These are phyloP conservation scores for Ptilorrhoa leucosticta DNA, from an alignment of 2,113 vertebrate species.

Conservation along the genomic window DNA sequence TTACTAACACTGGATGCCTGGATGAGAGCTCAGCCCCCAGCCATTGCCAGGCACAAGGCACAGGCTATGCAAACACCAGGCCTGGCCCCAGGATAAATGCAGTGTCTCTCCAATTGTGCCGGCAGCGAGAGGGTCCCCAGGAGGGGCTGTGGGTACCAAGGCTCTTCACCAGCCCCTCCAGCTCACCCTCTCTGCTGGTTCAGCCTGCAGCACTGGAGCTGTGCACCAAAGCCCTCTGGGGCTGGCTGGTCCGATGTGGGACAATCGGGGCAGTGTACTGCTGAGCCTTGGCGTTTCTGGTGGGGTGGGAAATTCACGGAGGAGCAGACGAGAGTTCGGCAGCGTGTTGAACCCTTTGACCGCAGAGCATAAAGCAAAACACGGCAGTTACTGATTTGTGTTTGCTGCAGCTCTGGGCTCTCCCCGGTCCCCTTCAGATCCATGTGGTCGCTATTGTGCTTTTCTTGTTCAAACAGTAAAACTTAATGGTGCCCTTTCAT, in stretches of 20 bases:
- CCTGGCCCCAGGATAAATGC: not conserved
- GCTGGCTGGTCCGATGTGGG: not conserved
- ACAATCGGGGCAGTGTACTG: rapidly evolving
- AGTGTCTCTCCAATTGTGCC: not conserved
- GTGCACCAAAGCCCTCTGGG: not conserved
- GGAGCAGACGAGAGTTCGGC: rapidly evolving
- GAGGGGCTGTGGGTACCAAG: not conserved
- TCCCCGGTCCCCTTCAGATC: not conserved
- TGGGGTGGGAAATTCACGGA: not conserved
- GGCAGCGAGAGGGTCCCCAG: not conserved
- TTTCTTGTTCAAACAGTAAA: not conserved
- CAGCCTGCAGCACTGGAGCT: not conserved
- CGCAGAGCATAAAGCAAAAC: not conserved
- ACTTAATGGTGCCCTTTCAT: not conserved
- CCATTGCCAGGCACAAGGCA: not conserved
- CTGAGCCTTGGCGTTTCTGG: not conserved
- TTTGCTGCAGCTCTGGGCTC: not conserved
- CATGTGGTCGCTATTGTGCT: not conserved
- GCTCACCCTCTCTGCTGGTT: not conserved
- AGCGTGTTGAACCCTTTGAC: not conserved
- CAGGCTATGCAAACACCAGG: not conserved
- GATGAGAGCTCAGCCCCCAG: not conserved
- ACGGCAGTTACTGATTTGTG: not conserved
- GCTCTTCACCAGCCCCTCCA: not conserved
- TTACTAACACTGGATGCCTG: rapidly evolving